Percentiles rank a stretch among this genome's conserved stretches.
phyloP scores from a whole-genome alignment of 2,113 vertebrate genomes.

The Orthonyx spaldingii region DNA sequence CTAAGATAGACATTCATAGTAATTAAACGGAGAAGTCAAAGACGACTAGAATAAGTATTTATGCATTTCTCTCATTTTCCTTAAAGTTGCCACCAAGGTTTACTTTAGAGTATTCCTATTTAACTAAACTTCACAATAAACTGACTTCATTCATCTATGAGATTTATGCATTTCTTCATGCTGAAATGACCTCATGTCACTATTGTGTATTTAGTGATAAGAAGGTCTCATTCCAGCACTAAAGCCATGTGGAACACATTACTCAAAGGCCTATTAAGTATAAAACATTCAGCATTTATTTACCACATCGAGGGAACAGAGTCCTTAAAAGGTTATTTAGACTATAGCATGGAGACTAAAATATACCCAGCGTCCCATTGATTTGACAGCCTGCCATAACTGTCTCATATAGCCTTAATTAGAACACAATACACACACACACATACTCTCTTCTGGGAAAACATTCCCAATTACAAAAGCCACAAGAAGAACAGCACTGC shows the following conservation, averaged over 20 bases:
- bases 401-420: background rate
- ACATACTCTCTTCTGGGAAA: background rate
- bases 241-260: constrained; percentile 30
- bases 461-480: background rate
- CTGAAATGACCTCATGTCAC: background rate
- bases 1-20: background rate
- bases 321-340: constrained; percentile 60
- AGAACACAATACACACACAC: background rate
- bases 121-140: background rate
- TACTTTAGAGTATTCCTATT: background rate
- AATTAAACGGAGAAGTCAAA: background rate
- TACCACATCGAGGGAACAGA: background rate
- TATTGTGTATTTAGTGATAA: constrained; percentile 42
- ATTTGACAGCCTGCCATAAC: constrained; percentile 42
- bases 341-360: background rate
- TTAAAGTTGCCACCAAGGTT: background rate
- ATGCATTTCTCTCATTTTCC: background rate
- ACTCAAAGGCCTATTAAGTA: constrained; percentile 30
- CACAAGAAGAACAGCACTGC: background rate
- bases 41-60: background rate
- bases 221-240: background rate
- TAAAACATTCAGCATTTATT: constrained; percentile 31
- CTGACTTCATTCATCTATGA: background rate
- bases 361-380: background rate
- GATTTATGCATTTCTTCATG: background rate